Evolutionary conservation across 2,797 vertebrate genomes (phyloP).

Genomic region (Tarsius wallacei): DNA sequence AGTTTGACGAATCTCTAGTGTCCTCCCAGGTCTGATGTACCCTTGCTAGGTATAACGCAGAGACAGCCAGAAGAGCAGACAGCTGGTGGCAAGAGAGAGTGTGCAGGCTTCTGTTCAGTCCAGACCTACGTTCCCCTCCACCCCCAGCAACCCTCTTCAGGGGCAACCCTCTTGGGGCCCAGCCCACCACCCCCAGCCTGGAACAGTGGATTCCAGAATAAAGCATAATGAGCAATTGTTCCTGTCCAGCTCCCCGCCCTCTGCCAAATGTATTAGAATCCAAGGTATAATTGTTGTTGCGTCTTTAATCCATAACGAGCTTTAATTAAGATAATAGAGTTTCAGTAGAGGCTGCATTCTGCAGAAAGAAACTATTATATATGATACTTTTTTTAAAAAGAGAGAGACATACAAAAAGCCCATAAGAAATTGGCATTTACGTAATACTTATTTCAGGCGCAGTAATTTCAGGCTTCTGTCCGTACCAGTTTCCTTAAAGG

Average conservation of each 20-base stretch:
- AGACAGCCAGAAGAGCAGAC: neutral
- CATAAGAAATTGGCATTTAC: conserved; percentile 72
- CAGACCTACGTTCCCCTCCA: neutral
- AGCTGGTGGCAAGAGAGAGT: neutral
- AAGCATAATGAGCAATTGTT: conserved; percentile 79
- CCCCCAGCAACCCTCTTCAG: neutral
- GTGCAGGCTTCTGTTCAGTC: neutral
- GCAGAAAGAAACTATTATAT: conserved; percentile 70
- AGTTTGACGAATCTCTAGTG: neutral
- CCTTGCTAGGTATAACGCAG: neutral
- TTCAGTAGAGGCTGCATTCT: conserved; percentile 73
- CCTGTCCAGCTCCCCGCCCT: conserved; percentile 45
- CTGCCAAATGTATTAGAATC: conserved; percentile 41
- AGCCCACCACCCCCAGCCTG: conserved; percentile 55
- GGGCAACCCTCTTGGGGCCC: neutral
- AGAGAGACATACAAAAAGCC: conserved; percentile 24
- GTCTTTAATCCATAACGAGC: conserved; percentile 70
- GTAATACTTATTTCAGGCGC: conserved; percentile 81
- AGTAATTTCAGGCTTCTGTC: conserved; percentile 67
- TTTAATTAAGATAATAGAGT: conserved; percentile 80
- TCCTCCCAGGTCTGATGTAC: neutral
- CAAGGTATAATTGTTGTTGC: conserved; percentile 75
- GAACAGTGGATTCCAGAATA: neutral
- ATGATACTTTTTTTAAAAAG: conserved; percentile 40
- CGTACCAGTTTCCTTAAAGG: conserved; percentile 75